These are phyloP conservation scores for Ophion ellenae DNA, from an alignment of 2,888 invertebrate genomes.

Conservation along the genomic window DNA sequence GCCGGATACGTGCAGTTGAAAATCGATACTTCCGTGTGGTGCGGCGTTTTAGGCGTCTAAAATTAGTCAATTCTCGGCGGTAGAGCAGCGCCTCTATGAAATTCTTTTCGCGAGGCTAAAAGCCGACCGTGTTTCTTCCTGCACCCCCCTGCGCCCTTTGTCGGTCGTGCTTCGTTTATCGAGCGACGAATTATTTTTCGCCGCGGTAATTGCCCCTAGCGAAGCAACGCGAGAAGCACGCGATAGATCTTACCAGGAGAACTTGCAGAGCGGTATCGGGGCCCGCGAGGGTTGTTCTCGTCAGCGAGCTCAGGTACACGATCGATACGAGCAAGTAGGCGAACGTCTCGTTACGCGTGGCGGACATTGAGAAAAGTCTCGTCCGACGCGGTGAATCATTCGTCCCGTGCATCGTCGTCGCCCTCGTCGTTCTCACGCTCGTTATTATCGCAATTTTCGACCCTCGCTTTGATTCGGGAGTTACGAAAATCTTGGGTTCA, in stretches of 20 bases:
- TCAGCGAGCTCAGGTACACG: conserved; percentile 40
- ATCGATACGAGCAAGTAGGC: conserved; percentile 56
- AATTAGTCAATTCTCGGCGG: conserved; percentile 19
- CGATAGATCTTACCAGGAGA: conserved; percentile 54
- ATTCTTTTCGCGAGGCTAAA: conserved; percentile 14
- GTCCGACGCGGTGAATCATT: background rate
- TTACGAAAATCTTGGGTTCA: conserved; percentile 8
- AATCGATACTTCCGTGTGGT: conserved; percentile 26
- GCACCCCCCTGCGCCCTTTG: background rate
- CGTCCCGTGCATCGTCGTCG: background rate
- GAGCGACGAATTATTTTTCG: background rate
- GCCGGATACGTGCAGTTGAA: background rate
- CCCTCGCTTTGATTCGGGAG: background rate
- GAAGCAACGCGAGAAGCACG: conserved; percentile 8
- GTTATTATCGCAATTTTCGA: background rate
- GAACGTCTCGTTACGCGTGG: background rate
- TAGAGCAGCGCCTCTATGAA: conserved; percentile 13
- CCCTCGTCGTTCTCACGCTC: background rate
- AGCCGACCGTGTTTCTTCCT: background rate
- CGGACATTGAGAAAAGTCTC: conserved; percentile 10
- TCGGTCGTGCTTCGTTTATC: background rate
- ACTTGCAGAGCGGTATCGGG: conserved; percentile 52
- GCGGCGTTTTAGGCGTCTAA: background rate
- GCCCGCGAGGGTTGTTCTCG: conserved; percentile 38
- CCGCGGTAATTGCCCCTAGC: background rate